Evolutionary conservation across 2,113 vertebrate genomes (phyloP).

Genomic region (Rhizomys pruinosus): DNA sequence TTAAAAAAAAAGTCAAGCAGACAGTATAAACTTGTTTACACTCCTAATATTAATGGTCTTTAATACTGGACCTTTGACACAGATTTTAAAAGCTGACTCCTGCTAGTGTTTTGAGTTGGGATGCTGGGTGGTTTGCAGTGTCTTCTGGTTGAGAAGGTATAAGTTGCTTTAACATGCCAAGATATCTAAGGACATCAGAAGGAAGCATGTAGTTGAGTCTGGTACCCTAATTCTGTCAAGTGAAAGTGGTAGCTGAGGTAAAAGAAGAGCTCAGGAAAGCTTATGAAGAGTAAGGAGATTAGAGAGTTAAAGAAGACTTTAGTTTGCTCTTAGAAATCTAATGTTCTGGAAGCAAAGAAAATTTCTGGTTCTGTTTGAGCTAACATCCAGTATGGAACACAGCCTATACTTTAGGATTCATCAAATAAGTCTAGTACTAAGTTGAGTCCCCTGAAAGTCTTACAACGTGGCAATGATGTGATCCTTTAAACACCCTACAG

Average conservation of each 20-base stretch:
- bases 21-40: background rate
- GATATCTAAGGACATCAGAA: background rate
- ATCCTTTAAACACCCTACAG: background rate
- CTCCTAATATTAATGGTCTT: background rate
- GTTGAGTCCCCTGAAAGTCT: background rate
- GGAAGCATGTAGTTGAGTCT: background rate
- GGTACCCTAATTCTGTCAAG: background rate
- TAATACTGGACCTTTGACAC: background rate
- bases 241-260: background rate
- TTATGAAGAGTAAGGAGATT: background rate
- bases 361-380: background rate
- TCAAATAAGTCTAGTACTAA: background rate
- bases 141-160: background rate
- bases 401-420: background rate
- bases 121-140: background rate
- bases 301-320: background rate
- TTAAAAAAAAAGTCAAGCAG: background rate
- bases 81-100: background rate
- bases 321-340: background rate
- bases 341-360: background rate
- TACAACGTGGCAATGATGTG: background rate
- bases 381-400: background rate
- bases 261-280: background rate
- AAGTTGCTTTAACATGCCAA: background rate
- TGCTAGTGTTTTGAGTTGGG: background rate